phyloP scores from a whole-genome alignment of 1,140 invertebrate species.

The Cydia strobilella region DNA sequence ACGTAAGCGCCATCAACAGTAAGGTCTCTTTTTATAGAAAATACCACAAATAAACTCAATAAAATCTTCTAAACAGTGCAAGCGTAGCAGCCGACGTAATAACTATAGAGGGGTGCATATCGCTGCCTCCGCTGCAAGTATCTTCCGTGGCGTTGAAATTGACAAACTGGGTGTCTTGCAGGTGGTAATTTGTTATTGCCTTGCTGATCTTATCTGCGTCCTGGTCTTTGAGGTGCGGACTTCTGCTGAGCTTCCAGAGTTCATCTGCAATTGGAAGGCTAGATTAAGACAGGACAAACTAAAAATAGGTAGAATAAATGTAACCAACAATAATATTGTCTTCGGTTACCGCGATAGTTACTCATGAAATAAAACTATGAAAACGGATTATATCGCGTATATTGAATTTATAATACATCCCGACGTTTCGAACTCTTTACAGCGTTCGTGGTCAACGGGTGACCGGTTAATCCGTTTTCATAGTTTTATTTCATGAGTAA shows the following conservation, averaged over 20 bases:
- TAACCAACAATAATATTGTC: no score
- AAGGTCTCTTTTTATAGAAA: no score
- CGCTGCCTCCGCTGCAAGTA: constrained; percentile 52
- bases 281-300: neutral
- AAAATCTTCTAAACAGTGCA: constrained; percentile 55
- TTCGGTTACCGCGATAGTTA: no score
- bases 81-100: constrained; percentile 58
- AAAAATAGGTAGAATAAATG: no score
- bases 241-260: constrained; percentile 67
- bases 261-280: constrained; percentile 57
- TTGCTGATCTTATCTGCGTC: constrained; percentile 56
- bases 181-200: constrained; percentile 58
- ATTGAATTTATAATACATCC: no score
- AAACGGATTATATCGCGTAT: no score
- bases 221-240: constrained; percentile 61
- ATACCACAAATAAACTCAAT: constrained; percentile 38
- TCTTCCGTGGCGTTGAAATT: constrained; percentile 71
- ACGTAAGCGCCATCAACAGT: no score
- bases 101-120: constrained; percentile 51
- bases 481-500: no score
- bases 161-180: constrained; percentile 56
- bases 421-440: no score
- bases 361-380: no score
- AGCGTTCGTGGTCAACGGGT: no score
- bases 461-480: no score